Evolutionary conservation across 2,888 invertebrate genomes (phyloP).

Genomic region (Coremacera marginata): DNA sequence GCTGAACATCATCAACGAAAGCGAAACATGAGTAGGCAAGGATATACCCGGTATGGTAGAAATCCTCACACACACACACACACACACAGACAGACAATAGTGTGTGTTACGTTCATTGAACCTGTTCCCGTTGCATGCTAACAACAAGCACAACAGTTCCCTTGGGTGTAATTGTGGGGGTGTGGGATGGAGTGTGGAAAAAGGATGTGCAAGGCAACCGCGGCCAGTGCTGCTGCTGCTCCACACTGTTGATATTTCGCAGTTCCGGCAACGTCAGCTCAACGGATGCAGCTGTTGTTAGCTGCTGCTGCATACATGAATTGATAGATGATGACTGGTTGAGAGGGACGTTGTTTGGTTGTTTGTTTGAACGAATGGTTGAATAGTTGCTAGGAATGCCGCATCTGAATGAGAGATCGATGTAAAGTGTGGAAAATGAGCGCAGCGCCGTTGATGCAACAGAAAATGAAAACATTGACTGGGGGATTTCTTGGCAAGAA

Average conservation of each 20-base stretch:
- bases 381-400: background rate
- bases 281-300: constrained; percentile 23
- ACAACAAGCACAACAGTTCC: too few species aligned
- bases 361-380: background rate
- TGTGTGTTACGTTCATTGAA: too few species aligned
- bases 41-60: background rate
- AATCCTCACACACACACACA: background rate
- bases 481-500: constrained; percentile 3
- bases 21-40: constrained; percentile 17
- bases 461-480: constrained; percentile 21
- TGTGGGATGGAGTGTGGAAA: too few species aligned
- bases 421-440: background rate
- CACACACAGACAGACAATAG: background rate
- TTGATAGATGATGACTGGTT: constrained; percentile 14
- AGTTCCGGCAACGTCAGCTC: background rate
- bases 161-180: too few species aligned
- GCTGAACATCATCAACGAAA: constrained; percentile 27
- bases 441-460: background rate
- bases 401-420: background rate
- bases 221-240: background rate
- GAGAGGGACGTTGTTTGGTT: too few species aligned
- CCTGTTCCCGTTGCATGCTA: too few species aligned
- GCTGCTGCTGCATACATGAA: constrained; percentile 2
- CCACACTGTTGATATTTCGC: background rate
- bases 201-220: too few species aligned